A percentile compares a stretch with the other conserved stretches of the same genome.
phyloP scores from a whole-genome alignment of 1,140 invertebrate species.

The Trichonephila clavipes region DNA sequence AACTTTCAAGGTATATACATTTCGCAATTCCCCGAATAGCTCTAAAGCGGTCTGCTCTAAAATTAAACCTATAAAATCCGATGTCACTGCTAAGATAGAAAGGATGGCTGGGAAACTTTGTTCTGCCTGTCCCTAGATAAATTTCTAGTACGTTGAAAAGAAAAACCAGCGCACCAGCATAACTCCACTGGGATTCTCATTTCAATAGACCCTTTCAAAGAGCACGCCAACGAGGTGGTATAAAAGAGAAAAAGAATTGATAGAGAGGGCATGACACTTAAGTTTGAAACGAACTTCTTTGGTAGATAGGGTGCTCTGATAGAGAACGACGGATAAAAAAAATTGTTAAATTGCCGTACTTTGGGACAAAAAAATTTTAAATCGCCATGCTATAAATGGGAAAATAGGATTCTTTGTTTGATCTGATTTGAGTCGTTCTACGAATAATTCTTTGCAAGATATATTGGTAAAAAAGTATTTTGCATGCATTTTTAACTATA shows the following conservation, averaged over 20 bases:
- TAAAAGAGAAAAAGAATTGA: not conserved
- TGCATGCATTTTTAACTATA: too few species aligned
- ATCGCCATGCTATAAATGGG: too few species aligned
- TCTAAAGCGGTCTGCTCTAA: constrained; percentile 66
- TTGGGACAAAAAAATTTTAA: not conserved
- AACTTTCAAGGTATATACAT: constrained; percentile 67
- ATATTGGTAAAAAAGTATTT: too few species aligned
- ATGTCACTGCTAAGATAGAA: constrained; percentile 50
- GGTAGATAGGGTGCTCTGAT: not conserved
- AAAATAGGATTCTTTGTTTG: not conserved
- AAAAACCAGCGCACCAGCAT: not conserved
- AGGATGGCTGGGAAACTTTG: constrained; percentile 38
- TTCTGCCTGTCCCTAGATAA: constrained; percentile 44
- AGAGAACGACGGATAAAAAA: not conserved
- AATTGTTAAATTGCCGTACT: not conserved
- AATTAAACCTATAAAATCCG: constrained; percentile 73
- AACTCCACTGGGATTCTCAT: constrained; percentile 36
- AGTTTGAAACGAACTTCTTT: constrained; percentile 26
- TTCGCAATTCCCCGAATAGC: constrained; percentile 67
- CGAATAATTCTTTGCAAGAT: not conserved
- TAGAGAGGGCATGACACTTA: constrained; percentile 28
- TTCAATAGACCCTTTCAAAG: constrained; percentile 41
- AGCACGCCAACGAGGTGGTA: not conserved
- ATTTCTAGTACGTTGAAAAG: constrained; percentile 34
- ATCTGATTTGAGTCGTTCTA: not conserved